These are phyloP conservation scores for Corythoichthys haematopterus DNA, from an alignment of 2,113 vertebrate genomes.

Conservation along the genomic window DNA sequence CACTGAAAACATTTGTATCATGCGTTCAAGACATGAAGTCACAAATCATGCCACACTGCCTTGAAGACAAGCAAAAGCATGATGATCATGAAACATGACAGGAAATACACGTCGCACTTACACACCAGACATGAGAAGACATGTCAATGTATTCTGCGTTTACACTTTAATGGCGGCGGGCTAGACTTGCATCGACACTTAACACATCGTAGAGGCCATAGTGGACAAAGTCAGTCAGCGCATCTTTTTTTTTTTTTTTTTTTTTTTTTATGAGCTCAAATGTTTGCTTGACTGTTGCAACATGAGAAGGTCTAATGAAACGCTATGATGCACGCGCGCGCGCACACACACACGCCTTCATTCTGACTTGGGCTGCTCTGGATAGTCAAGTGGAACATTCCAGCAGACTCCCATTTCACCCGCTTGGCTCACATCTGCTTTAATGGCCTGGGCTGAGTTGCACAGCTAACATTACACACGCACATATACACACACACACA, in stretches of 20 bases:
- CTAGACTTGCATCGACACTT: slow-evolving; percentile 21
- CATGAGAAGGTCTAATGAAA: slow-evolving; percentile 56
- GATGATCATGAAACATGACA: not conserved
- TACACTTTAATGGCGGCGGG: not conserved
- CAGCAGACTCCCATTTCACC: slow-evolving; percentile 57
- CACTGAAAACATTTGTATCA: not conserved
- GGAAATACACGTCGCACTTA: not conserved
- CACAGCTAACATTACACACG: slow-evolving; percentile 58
- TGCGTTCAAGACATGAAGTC: too few species aligned
- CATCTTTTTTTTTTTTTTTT: slow-evolving; percentile 9
- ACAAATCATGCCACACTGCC: too few species aligned
- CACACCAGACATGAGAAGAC: not conserved
- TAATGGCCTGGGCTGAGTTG: slow-evolving; percentile 62
- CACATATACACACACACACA: slow-evolving; percentile 9
- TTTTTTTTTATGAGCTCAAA: slow-evolving; percentile 51
- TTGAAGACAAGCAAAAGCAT: not conserved
- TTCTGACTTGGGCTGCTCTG: slow-evolving; percentile 65
- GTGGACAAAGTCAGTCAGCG: slow-evolving; percentile 21
- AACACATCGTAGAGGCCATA: slow-evolving; percentile 25
- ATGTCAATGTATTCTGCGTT: not conserved
- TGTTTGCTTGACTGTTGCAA: slow-evolving; percentile 52
- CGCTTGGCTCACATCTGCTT: slow-evolving; percentile 59
- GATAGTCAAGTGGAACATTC: slow-evolving; percentile 73
- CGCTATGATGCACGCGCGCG: slow-evolving; percentile 12
- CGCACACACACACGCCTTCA: not conserved